Base-by-base conservation (phyloP, 2,797 vertebrate genomes). In the Sebastes hopkinsi region DNA sequence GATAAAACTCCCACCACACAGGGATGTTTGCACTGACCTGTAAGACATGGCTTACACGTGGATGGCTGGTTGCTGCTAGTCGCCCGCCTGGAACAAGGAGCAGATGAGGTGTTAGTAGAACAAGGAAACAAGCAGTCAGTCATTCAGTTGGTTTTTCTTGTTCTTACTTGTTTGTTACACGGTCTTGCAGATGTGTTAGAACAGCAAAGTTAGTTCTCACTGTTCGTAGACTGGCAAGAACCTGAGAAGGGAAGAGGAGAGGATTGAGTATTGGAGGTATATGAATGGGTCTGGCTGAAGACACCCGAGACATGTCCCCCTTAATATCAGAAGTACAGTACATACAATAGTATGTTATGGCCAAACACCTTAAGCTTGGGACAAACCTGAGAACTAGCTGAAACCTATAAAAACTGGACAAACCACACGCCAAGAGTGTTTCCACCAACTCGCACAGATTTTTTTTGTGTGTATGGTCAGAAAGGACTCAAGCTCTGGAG, bases 201-300 rank as follows among this genome's bases (percentile, higher is more conserved):
- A 77, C 87, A 1, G 96, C 95, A 75, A 97, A 95, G 88, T 99
- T 98, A 88, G 92, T 97, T 60, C 97, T 96, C 60, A 99, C 95
- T 0, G 97, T 99, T 83, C 96, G 93, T 55, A 99, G 95, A 87
- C 98, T 99, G 88, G 98, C 98, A 82, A 99, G 95, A 87, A 99
- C 97, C 98, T 98, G 77, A 67, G 55, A 72, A 5, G 23, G 36
- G 23, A 65, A 70, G 46, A 77, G 16, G 18, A 74, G 38, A 61
- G 20, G 13, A 11, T 5, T 64, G 52, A 38, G 60, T 20, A 14
- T 13, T 55, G 20, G 14, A 67, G 25, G 10, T 8, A 6, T n/a
- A 36, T 80, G 32, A 67, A 42, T 6, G 52, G 2, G 11, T 5
- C 1, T 32, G 3, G 27, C 12, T n/a, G 58, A 12, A 69, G 14